Conservation (phyloP, 1,140 invertebrate species). For the Solen grandis region DNA sequence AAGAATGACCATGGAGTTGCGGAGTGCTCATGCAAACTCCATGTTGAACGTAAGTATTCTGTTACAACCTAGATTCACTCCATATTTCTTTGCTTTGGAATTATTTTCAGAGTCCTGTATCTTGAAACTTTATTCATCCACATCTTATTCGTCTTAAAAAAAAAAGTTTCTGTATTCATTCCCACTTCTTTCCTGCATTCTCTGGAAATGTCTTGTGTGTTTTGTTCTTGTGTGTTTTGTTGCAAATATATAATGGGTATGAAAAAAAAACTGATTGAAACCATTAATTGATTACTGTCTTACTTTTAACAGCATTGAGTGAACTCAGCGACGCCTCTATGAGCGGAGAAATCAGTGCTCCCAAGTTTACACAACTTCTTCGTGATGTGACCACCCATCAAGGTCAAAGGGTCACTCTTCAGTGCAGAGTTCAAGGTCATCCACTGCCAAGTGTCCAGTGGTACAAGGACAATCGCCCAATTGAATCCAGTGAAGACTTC, state of each 20-base stretch:
- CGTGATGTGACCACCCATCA: conserved; percentile 75
- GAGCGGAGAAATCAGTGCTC: conserved; percentile 70
- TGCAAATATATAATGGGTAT: too few species aligned
- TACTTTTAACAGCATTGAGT: conserved; percentile 75
- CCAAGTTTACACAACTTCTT: conserved; percentile 77
- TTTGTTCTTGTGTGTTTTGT: too few species aligned
- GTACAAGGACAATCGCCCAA: conserved; percentile 77
- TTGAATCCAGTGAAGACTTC: conserved; percentile 77
- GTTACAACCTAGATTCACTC: too few species aligned
- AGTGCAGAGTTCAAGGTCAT: conserved; percentile 77
- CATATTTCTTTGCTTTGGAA: too few species aligned
- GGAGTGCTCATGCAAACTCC: conserved; percentile 78
- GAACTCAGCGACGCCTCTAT: conserved; percentile 79
- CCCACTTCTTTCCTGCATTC: too few species aligned
- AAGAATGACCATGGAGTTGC: conserved; percentile 80
- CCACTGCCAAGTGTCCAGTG: conserved; percentile 78
- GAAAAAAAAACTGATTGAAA: too few species aligned
- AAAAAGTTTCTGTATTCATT: too few species aligned
- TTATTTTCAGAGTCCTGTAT: too few species aligned
- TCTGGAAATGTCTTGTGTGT: too few species aligned
- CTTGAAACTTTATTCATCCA: too few species aligned
- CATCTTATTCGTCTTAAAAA: too few species aligned
- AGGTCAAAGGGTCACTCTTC: conserved; percentile 76
- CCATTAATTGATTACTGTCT: too few species aligned
- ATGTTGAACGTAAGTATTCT: conserved; percentile 78